Evolutionary conservation across 2,113 vertebrate genomes (phyloP).

Genomic region (Syngnathoides biaculeatus): DNA sequence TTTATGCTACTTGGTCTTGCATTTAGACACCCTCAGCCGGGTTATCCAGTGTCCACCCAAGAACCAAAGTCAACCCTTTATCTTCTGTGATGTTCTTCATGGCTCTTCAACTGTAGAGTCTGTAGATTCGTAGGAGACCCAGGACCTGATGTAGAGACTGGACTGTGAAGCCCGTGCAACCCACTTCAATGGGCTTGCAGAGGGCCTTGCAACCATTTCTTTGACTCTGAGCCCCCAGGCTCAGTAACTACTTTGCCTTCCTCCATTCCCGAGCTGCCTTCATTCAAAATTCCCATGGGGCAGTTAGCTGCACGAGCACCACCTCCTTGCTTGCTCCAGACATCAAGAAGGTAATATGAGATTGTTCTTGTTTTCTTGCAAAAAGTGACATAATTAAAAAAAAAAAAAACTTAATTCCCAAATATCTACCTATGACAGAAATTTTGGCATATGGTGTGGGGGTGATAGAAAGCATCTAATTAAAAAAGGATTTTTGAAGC

Average conservation of each 20-base stretch:
- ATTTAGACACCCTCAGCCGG: too few relatives aligned
- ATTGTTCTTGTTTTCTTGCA: background rate
- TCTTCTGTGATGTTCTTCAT: background rate
- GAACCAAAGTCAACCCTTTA: too few relatives aligned
- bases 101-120: background rate
- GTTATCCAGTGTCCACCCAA: too few relatives aligned
- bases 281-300: background rate
- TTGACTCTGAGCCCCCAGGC: background rate
- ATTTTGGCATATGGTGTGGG: constrained; percentile 59
- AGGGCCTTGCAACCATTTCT: background rate
- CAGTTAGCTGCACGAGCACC: background rate
- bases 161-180: background rate
- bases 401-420: constrained; percentile 32
- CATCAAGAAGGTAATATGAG: background rate
- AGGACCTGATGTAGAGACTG: background rate
- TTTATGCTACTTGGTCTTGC: too few relatives aligned
- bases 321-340: background rate
- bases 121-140: background rate
- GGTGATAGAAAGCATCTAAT: constrained; percentile 59
- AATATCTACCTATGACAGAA: constrained; percentile 43
- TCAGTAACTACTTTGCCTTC: background rate
- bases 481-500: constrained; percentile 41
- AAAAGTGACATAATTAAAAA: background rate
- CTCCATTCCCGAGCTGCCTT: background rate
- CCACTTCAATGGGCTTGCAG: background rate